These are phyloP conservation scores for Percina caprodes DNA, from an alignment of 2,113 vertebrate species.

Conservation along the genomic window DNA sequence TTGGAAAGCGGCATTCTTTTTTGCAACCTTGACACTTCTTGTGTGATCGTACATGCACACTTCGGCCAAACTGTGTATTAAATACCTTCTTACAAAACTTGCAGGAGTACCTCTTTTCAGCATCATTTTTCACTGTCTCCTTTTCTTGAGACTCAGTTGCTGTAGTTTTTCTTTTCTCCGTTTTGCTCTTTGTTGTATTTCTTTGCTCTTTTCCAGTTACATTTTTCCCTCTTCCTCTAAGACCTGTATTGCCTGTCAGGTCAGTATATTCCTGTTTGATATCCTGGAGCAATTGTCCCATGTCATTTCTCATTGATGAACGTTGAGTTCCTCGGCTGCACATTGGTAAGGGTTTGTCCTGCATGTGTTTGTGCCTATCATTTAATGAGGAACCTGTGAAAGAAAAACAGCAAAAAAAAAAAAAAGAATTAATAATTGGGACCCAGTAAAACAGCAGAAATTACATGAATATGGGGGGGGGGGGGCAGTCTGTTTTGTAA, in stretches of 20 bases:
- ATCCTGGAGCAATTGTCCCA: slow-evolving; percentile 2
- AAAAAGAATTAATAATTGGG: neutral
- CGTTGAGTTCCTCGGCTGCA: fast-evolving
- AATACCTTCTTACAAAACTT: slow-evolving; percentile 51
- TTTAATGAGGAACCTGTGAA: slow-evolving; percentile 35
- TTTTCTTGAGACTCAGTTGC: neutral
- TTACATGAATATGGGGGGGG: neutral
- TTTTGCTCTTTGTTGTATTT: neutral
- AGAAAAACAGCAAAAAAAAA: neutral
- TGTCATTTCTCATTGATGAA: neutral
- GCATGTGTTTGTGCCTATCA: fast-evolving
- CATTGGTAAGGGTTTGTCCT: neutral
- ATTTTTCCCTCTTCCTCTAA: neutral
- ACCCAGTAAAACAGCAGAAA: neutral
- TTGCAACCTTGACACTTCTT: slow-evolving; percentile 59
- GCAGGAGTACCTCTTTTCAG: slow-evolving; percentile 1
- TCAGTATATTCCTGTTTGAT: slow-evolving; percentile 7
- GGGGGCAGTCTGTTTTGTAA: neutral
- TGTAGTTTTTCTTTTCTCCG: neutral
- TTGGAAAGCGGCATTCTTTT: slow-evolving; percentile 24
- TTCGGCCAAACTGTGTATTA: slow-evolving; percentile 21
- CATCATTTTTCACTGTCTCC: fast-evolving
- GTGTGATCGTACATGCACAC: slow-evolving; percentile 48
- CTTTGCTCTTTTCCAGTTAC: neutral
- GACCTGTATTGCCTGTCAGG: neutral